Evolutionary conservation across 2,888 invertebrate genomes (phyloP), one percentile per base, ranked within the genome.

Genomic region (Orchesellides sinensis): DNA sequence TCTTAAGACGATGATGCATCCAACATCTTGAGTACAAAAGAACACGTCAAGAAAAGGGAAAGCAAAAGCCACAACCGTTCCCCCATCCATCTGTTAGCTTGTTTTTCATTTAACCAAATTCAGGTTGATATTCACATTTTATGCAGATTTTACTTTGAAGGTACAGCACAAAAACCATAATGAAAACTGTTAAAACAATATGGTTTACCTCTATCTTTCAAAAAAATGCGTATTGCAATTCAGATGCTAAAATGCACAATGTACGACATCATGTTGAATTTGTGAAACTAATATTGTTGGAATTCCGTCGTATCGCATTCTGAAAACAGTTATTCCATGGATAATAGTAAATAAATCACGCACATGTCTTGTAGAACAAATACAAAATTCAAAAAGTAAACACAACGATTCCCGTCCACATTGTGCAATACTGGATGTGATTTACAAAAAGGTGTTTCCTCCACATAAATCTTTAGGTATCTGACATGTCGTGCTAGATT

Each of bases 291-390:
- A n/a, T n/a, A n/a, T n/a, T n/a, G n/a, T n/a, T n/a, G n/a, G n/a
- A n/a, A n/a, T n/a, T n/a, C n/a, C n/a, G n/a, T n/a, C n/a, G n/a
- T n/a, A n/a, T n/a, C n/a, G n/a, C n/a, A n/a, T n/a, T n/a, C n/a
- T n/a, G n/a, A n/a, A n/a, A n/a, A n/a, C n/a, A n/a, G n/a, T n/a
- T n/a, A n/a, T n/a, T n/a, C n/a, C n/a, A 61, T 45, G 29, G 25
- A 61, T 10, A 10, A 17, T 73, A 73, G 61, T 73, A 40, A 69
- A 79, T 79, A 79, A 79, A 79, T 79, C 78, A 79, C 61, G 27
- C 49, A 77, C 54, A 63, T 78, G 70, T 70, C 21, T 29, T 49
- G 68, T 40, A 70, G 70, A 79, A 45, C 40, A 56, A 63, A 70
- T 63, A 32, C 77, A 65, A 65, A 59, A 54, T 77, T 61, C 32